Percentiles rank a stretch among this genome's conserved stretches.
These are phyloP conservation scores for Pollachius pollachius DNA, from an alignment of 2,113 vertebrate species.

Conservation along the genomic window DNA sequence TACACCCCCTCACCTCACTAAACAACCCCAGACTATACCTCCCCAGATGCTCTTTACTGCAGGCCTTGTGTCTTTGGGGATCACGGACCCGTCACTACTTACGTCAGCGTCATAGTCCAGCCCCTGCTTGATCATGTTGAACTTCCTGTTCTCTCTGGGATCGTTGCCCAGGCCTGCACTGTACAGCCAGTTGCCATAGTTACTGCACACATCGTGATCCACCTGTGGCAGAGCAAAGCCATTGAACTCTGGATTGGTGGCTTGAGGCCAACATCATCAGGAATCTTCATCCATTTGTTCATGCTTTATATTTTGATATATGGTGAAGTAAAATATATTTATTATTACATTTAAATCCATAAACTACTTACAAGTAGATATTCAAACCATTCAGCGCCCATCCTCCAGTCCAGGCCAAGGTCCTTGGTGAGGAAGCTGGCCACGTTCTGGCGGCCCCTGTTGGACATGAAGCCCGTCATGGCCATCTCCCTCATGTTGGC, in stretches of 20 bases:
- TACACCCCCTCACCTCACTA: too few species aligned
- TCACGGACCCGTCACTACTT: conserved; percentile 25
- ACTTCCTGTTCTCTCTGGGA: conserved; percentile 81
- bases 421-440: conserved; percentile 86
- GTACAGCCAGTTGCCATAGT: conserved; percentile 85
- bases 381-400: conserved; percentile 84
- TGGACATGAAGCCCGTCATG: conserved; percentile 80
- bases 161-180: conserved; percentile 80
- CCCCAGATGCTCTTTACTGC: too few species aligned
- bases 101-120: conserved; percentile 78
- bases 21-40: too few species aligned
- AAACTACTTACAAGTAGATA: conserved; percentile 71
- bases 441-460: conserved; percentile 81
- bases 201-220: conserved; percentile 80
- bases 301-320: too few species aligned
- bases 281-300: background rate
- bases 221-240: conserved; percentile 56
- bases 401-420: conserved; percentile 82
- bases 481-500: conserved; percentile 83
- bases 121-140: conserved; percentile 84
- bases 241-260: background rate
- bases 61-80: too few species aligned
- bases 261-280: too few species aligned
- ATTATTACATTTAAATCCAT: background rate
- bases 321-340: too few species aligned